Conservation (phyloP, 2,113 vertebrate genomes). For the Trematocara zebra region DNA sequence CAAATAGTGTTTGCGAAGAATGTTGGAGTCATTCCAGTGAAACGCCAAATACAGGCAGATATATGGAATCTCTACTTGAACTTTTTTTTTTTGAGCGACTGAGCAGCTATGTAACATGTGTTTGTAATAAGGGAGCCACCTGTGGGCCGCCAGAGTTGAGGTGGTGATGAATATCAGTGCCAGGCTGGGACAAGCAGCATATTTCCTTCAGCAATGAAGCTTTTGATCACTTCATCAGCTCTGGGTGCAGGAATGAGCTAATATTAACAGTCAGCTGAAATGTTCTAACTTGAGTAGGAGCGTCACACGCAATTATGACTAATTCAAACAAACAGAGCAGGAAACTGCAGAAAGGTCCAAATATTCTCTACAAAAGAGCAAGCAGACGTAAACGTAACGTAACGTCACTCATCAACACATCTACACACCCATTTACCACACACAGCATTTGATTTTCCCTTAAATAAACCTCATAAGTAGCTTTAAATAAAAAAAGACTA, state of each 20-base stretch:
- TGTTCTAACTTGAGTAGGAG: neutral
- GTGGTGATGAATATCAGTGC: neutral
- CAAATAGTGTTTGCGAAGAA: neutral
- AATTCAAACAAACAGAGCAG: constrained; percentile 35
- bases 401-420: neutral
- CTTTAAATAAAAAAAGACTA: neutral
- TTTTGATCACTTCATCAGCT: constrained; percentile 8
- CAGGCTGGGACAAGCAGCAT: neutral
- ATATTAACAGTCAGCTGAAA: constrained; percentile 14
- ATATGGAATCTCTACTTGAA: neutral
- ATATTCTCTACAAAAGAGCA: neutral
- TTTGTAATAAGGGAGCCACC: neutral
- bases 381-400: neutral
- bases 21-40: neutral
- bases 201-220: neutral
- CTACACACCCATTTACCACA: neutral
- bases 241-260: neutral
- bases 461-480: neutral
- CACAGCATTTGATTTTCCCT: neutral
- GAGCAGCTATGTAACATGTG: neutral
- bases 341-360: neutral
- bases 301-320: constrained; percentile 14
- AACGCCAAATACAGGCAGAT: neutral
- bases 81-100: neutral
- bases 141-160: neutral